These are phyloP conservation scores for Aethes cnicana DNA, from an alignment of 2,888 invertebrate species.

Conservation along the genomic window DNA sequence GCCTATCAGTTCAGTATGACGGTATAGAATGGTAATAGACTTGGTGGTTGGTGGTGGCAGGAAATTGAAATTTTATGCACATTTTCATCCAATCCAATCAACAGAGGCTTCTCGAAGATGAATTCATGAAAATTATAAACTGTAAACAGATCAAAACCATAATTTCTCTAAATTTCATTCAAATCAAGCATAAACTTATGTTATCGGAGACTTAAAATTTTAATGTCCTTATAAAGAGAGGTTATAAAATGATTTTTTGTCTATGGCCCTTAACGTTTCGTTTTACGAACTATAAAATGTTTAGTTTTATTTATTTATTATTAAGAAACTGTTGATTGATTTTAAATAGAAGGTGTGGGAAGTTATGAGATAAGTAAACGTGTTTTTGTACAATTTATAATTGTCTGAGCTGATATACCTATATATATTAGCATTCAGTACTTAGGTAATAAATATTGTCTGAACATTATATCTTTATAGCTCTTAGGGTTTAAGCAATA, in stretches of 20 bases:
- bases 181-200: constrained; percentile 35
- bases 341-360: constrained; percentile 24
- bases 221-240: constrained; percentile 37
- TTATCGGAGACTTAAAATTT: constrained; percentile 39
- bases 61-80: too few relatives aligned
- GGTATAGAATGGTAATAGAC: too few relatives aligned
- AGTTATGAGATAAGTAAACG: constrained; percentile 14
- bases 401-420: too few relatives aligned
- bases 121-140: constrained; percentile 19
- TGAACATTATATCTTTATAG: too few relatives aligned
- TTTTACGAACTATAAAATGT: constrained; percentile 32
- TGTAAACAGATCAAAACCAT: constrained; percentile 18
- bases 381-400: too few relatives aligned
- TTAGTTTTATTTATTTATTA: constrained; percentile 20
- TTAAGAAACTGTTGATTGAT: constrained; percentile 21
- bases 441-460: too few relatives aligned
- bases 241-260: constrained; percentile 40
- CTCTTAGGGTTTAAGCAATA: too few relatives aligned
- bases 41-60: too few relatives aligned
- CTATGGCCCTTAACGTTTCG: constrained; percentile 31
- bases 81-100: too few relatives aligned
- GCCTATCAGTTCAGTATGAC: too few relatives aligned
- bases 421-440: too few relatives aligned
- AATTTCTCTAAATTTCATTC: constrained; percentile 33
- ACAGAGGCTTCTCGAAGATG: constrained; percentile 7